Base-by-base conservation (phyloP, 2,113 vertebrate genomes). In the Cariama cristata region DNA sequence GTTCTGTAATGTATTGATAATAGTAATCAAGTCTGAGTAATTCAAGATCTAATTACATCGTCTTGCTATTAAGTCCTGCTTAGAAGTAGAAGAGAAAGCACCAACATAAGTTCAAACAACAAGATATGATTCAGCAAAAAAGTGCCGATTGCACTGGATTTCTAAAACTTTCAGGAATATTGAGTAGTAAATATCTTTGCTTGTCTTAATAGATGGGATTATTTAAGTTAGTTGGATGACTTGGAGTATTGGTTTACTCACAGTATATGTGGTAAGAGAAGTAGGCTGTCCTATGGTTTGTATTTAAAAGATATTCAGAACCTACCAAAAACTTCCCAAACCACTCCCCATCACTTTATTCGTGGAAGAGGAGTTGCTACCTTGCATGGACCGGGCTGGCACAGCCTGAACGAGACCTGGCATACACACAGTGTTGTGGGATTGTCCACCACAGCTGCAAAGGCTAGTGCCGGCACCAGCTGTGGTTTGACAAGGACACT, bases 21-120 rank as follows among this genome's bases (percentile, higher is more conserved):
- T 47, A 86, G 35, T 58, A 88, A 88, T 62, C 67, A 94, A 56
- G 49, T 88, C 93, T 94, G 87, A 92, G 67, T 94, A 94, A 90
- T 79, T 76, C 28, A 79, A 93, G 28, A 10, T 83, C n/a, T 80
- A 79, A 79, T 96, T 72, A 71, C 42, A 66, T 92, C 66, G 83
- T 79, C 38, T 76, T 64, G 59, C 79, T 95, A n/a, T 92, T 74
- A 88, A 62, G 11, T 47, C 4, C 4, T 44, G 30, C 67, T 93
- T 93, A 66, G 40, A 93, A 93, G 35, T 47, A 75, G 66, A 94
- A 75, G 23, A 88, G 33, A 72, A 85, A 90, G 28, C 50, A 76
- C 9, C n/a, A 53, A 14, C 76, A 4, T 44, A 26, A 62, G 7
- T 88, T 88, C 8, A 35, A 87, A 72, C 24, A 88, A 35, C 17